Evolutionary conservation across 2,888 invertebrate genomes (phyloP), one percentile per base, ranked within the genome.

Genomic region (Epistrophe eligans): DNA sequence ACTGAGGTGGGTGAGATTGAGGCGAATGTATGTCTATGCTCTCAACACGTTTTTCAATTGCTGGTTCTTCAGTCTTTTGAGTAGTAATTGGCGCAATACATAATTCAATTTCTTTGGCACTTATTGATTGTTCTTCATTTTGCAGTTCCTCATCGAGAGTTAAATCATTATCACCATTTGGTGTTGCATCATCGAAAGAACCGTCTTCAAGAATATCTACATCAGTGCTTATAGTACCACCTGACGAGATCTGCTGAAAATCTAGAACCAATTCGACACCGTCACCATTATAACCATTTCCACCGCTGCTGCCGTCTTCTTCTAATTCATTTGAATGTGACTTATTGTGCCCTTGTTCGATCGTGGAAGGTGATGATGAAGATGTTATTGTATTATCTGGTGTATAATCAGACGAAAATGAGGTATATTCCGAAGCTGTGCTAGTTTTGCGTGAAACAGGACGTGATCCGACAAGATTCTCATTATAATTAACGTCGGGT

Each of bases 371-470:
- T 8, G 90, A 90, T 17, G 89, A 88, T 17, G 90, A 89, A 15
- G 92, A 91, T 32, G 92, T 92, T 17, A 92, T 90, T 15, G 94
- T 94, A 88, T 94, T 94, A 85, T 94, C 94, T 0, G 94, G 94
- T 24, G 94, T 94, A 89, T 94, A 94, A 85, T 94, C 94, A 19
- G 92, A 93, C 10, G 92, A 93, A 4, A 93, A 87, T 2, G 93
- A 92, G 4, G 93, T 93, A 64, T 92, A 92, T 80, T 93, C 93
- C 24, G 94, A 94, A 8, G 94, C 93, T 0, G 94, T 94, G 89
- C 94, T 94, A 0, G 94, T 94, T 89, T 94, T 94, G n/a, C 94
- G 91, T 0, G 94, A 94, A 4, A 93, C 90, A 6, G 92, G 90
- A 7, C 90, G 91, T 1, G 93, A 92, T 11, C 89, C 91, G 15